Conservation (phyloP, 2,113 vertebrate genomes). For the Manacus vitellinus region DNA sequence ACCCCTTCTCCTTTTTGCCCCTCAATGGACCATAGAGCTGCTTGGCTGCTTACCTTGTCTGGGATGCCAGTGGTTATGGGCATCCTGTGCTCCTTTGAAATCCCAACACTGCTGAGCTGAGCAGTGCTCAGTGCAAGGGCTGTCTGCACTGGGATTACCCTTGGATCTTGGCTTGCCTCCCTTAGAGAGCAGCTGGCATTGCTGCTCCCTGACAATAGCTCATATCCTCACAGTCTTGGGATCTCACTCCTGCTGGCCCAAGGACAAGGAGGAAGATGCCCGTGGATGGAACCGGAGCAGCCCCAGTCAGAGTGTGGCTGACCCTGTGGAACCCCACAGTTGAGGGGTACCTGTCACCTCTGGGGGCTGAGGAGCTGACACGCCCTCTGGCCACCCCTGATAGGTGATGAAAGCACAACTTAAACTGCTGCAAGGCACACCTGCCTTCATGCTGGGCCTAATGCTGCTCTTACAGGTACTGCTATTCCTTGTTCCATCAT, state of each 20-base stretch:
- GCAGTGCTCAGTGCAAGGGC: neutral
- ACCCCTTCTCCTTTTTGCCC: neutral
- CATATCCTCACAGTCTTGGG: too few species aligned
- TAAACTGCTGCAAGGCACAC: neutral
- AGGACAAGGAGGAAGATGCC: neutral
- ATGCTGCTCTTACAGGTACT: accelerated
- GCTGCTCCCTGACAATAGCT: neutral
- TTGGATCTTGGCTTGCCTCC: too few species aligned
- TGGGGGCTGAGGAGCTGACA: neutral
- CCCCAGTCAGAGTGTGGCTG: too few species aligned
- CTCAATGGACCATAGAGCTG: neutral
- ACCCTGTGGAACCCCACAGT: neutral
- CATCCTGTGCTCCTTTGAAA: neutral
- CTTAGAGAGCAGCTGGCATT: neutral
- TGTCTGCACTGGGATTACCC: too few species aligned
- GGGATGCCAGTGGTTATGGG: neutral
- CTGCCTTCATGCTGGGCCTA: neutral
- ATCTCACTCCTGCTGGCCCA: neutral
- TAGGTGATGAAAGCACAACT: too few species aligned
- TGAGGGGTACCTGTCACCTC: neutral
- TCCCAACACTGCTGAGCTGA: neutral
- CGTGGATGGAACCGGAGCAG: accelerated
- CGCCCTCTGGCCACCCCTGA: neutral
- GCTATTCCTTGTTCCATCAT: accelerated
- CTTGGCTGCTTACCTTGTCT: neutral